Base-by-base conservation (phyloP, 2,888 invertebrate genomes). In the Leucozona laternaria region DNA sequence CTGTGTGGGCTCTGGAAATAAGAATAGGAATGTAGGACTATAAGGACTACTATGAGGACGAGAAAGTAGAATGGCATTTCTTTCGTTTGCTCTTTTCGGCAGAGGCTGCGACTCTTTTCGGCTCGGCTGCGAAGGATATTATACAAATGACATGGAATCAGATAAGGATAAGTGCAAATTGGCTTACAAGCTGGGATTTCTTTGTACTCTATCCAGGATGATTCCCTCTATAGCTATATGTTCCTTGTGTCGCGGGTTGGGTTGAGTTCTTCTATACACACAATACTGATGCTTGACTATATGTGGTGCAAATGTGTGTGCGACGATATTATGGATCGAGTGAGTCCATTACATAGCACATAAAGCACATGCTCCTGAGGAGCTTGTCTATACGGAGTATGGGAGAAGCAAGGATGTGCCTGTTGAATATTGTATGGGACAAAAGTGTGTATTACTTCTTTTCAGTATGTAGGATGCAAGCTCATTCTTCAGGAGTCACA, bases 141-240 rank as follows among this genome's bases (percentile, higher is more conserved):
- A 91, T 90, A 92, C 92, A 92, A 92, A 92, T 92, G 92, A 91
- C 91, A 92, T 90, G 91, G 92, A 92, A 92, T 92, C 91, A 92
- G 92, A 91, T 91, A 92, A 92, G 92, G 91, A 91, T 92, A 92
- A 92, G 92, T 92, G 92, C 92, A 92, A 92, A 92, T 92, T 92
- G 92, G 92, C 92, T 92, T 92, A 92, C 91, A 92, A 92, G 91
- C 91, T 90, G 91, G 91, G 91, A 92, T 91, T 92, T 92, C 91
- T 88, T 86, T 85, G 85, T 85, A 81, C 77, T 81, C 85, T 81
- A 85, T 81, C 72, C 77, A 70, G 77, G 72, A 80, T 81, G 85
- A 85, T 78, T 57, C 73, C 57, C 72, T 77, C 60, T 55, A 60
- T 37, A 62, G 73, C 60, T 55, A 60, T 37, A 62, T 40, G 45